A percentile compares a stretch with the other conserved stretches of the same genome.
These are phyloP conservation scores for Xerus inauris DNA, from an alignment of 2,113 vertebrate genomes.

Conservation along the genomic window DNA sequence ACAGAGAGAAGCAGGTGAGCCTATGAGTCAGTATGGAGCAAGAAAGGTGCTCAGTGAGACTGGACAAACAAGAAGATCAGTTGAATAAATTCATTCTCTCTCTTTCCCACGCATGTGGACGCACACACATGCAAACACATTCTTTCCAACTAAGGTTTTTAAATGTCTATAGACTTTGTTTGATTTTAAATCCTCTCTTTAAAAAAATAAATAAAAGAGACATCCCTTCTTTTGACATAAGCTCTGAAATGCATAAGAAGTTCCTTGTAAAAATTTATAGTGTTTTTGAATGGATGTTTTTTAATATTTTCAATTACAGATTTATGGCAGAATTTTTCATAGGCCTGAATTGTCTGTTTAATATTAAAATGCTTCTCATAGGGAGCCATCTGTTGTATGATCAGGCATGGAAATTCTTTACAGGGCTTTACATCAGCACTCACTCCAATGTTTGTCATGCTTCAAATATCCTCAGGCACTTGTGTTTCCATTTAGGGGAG, in stretches of 20 bases:
- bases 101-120: background rate
- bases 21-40: background rate
- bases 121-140: background rate
- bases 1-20: background rate
- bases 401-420: conserved; percentile 75
- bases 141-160: background rate
- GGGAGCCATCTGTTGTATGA: conserved; percentile 77
- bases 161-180: background rate
- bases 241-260: conserved; percentile 21
- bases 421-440: conserved; percentile 63
- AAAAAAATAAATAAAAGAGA: background rate
- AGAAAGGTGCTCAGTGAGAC: background rate
- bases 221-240: conserved; percentile 23
- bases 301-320: conserved; percentile 76
- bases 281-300: conserved; percentile 60
- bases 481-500: conserved; percentile 66
- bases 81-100: background rate
- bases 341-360: conserved; percentile 65
- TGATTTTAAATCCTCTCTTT: background rate
- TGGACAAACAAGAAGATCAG: background rate
- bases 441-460: conserved; percentile 50
- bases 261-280: conserved; percentile 64
- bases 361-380: conserved; percentile 73
- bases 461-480: conserved; percentile 66
- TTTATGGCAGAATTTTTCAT: conserved; percentile 72